phyloP scores from a whole-genome alignment of 2,797 vertebrate genomes.

The Melopsittacus undulatus region DNA sequence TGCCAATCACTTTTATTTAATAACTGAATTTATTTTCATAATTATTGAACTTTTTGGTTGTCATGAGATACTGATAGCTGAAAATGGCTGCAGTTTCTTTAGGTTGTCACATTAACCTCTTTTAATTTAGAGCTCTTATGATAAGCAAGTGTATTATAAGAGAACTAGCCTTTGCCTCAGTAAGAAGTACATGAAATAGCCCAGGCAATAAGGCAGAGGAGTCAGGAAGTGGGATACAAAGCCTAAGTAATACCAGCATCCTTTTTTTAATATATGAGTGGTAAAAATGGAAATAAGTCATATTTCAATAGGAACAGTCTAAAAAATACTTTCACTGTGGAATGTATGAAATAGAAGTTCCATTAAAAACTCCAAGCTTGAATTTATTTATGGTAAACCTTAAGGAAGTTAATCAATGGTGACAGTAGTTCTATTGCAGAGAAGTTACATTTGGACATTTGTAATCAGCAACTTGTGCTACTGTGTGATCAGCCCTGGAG shows the following conservation, averaged over 20 bases:
- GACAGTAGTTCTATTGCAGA: not conserved
- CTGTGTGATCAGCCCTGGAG: not conserved
- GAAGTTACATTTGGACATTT: not conserved
- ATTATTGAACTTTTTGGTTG: not conserved
- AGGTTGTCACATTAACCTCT: not conserved
- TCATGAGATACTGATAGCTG: not conserved
- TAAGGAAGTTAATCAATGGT: slow-evolving; percentile 32
- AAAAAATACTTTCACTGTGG: not conserved
- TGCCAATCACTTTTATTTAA: not conserved
- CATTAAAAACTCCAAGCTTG: not conserved
- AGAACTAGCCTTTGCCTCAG: not conserved
- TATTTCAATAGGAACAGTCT: not conserved
- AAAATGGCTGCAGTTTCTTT: not conserved
- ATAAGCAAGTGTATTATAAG: not conserved
- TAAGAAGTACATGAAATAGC: not conserved
- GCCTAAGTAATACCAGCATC: not conserved
- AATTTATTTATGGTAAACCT: slow-evolving; percentile 16
- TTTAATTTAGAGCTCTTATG: not conserved
- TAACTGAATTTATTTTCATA: not conserved
- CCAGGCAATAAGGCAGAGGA: not conserved
- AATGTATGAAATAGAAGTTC: not conserved
- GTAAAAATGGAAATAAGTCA: not conserved
- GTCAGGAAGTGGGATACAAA: not conserved
- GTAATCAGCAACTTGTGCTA: slow-evolving; percentile 23
- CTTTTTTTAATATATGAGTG: not conserved